Conservation (phyloP, 2,888 invertebrate genomes). For the Callimorpha dominula region DNA sequence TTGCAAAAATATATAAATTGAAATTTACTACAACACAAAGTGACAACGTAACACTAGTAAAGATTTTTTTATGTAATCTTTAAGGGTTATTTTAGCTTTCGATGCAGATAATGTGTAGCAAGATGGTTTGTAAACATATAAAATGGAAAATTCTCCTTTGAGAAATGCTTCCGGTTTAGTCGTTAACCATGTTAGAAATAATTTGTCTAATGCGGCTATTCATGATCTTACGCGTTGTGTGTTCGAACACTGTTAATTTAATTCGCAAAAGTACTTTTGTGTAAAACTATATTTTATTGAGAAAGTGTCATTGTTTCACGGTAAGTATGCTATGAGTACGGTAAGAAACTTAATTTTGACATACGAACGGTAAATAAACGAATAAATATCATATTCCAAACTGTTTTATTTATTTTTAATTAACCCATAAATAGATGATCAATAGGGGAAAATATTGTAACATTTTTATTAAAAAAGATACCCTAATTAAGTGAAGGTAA, state of each 20-base stretch:
- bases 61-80: background rate
- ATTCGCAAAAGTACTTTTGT: constrained; percentile 22
- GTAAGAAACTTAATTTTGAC: constrained; percentile 47
- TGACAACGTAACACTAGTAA: background rate
- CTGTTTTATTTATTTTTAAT: constrained; percentile 67
- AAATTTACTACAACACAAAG: background rate
- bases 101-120: background rate
- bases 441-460: background rate
- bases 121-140: background rate
- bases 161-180: background rate
- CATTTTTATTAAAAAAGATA: background rate
- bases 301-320: constrained; percentile 41
- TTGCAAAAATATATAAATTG: background rate
- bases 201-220: background rate
- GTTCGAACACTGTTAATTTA: constrained; percentile 16
- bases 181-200: background rate
- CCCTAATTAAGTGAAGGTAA: background rate
- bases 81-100: background rate
- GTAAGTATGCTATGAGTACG: constrained; percentile 59
- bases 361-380: constrained; percentile 54
- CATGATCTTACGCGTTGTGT: background rate
- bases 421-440: constrained; percentile 43
- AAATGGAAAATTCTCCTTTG: background rate
- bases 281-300: constrained; percentile 22
- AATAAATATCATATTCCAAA: constrained; percentile 45